Conservation (phyloP, 1,140 invertebrate species). For the Tetramorium parvispinum region DNA sequence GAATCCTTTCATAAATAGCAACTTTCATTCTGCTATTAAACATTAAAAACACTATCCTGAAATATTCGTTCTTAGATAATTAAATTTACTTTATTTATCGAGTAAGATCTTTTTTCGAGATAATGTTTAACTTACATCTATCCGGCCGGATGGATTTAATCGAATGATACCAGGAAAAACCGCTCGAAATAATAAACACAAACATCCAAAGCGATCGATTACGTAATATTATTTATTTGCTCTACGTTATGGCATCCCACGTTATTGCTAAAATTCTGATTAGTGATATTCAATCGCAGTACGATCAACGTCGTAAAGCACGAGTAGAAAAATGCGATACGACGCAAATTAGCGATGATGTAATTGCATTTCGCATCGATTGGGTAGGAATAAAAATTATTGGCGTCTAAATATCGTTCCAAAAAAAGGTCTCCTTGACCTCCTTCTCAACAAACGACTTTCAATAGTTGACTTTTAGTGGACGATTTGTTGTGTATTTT, state of each 20-base stretch:
- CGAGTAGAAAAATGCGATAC: not conserved
- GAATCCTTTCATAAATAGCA: constrained; percentile 18
- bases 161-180: not conserved
- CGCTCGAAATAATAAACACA: not conserved
- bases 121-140: not conserved
- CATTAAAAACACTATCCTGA: not conserved
- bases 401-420: not conserved
- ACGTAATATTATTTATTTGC: not conserved
- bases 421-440: constrained; percentile 31
- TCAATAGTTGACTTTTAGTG: not conserved
- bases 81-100: not conserved
- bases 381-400: constrained; percentile 11
- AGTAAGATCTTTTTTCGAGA: not conserved
- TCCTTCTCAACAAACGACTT: not conserved
- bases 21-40: not conserved
- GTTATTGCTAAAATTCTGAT: constrained; percentile 26
- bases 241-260: not conserved
- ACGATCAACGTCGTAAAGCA: not conserved
- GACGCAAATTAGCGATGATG: not conserved
- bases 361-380: constrained; percentile 38
- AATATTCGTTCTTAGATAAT: not conserved
- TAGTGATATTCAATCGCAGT: not conserved
- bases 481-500: not conserved
- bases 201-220: constrained; percentile 4
- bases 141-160: not conserved